Evolutionary conservation across 2,888 invertebrate genomes (phyloP).

Genomic region (Pristionchus exspectatus): DNA sequence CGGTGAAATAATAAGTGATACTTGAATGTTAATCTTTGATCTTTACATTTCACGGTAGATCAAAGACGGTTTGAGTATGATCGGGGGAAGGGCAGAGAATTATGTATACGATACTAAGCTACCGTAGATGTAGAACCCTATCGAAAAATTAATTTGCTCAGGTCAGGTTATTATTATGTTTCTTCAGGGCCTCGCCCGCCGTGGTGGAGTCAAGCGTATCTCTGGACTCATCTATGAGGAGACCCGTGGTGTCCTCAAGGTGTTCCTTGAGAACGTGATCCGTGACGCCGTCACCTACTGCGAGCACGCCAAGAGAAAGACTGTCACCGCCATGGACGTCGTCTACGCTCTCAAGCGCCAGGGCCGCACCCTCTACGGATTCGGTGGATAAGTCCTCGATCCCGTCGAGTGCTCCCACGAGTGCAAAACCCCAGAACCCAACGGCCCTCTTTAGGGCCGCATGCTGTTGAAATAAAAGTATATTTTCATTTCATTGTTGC

Average conservation of each 20-base stretch:
- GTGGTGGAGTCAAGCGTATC: slow-evolving; percentile 80
- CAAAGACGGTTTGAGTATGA: no score
- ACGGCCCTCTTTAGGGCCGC: slow-evolving; percentile 74
- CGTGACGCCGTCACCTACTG: slow-evolving; percentile 89
- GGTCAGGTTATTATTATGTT: no score
- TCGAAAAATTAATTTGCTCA: no score
- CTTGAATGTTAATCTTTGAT: no score
- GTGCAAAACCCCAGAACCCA: slow-evolving; percentile 59
- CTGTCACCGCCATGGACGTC: slow-evolving; percentile 90
- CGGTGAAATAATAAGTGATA: no score
- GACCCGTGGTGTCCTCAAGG: slow-evolving; percentile 72
- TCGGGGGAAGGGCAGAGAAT: no score
- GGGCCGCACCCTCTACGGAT: slow-evolving; percentile 88
- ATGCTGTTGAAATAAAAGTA: no score
- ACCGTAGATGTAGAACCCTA: no score
- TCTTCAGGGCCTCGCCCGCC: slow-evolving; percentile 81
- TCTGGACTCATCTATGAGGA: slow-evolving; percentile 75
- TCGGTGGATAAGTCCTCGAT: slow-evolving; percentile 68
- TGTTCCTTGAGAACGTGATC: slow-evolving; percentile 80
- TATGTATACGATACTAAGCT: no score
- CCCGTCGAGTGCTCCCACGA: not conserved
- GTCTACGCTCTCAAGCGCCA: slow-evolving; percentile 90
- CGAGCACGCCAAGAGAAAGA: slow-evolving; percentile 90
- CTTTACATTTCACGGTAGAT: no score
- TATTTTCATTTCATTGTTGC: no score